phyloP scores from a whole-genome alignment of 2,888 invertebrate species.

The Tipula vernalis region DNA sequence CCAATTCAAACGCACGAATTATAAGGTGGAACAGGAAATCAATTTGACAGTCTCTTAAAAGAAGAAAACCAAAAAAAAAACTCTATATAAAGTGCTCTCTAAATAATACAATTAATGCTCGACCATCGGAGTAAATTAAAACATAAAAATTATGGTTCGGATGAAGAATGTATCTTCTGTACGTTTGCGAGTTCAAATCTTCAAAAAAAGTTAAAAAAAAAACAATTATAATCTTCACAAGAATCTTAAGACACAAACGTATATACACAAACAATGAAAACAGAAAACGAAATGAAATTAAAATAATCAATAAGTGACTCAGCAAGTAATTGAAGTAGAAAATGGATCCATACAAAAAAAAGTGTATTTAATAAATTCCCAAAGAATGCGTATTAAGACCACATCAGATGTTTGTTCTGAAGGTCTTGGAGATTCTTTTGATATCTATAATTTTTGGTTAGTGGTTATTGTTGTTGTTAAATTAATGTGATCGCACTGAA shows the following conservation, averaged over 20 bases:
- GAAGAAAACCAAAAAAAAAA: not conserved
- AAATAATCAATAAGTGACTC: constrained; percentile 4
- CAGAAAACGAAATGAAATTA: not conserved
- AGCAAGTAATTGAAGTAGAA: constrained; percentile 4
- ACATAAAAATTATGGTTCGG: not conserved
- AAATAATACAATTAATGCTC: not conserved
- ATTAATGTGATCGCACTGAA: not conserved
- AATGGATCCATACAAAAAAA: not conserved
- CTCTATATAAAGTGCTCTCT: not conserved
- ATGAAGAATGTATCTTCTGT: not conserved
- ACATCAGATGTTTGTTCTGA: not conserved
- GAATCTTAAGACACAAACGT: not conserved
- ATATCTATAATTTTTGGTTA: not conserved
- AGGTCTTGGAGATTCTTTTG: not conserved
- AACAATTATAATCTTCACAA: not conserved
- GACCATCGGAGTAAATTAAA: not conserved
- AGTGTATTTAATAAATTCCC: not conserved
- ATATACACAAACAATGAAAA: not conserved
- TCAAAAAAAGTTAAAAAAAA: not conserved
- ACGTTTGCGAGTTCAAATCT: not conserved
- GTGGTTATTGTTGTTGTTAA: not conserved
- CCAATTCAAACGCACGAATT: not conserved
- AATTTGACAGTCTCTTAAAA: not conserved
- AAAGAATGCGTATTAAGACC: not conserved
- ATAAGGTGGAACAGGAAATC: not conserved